These are phyloP conservation scores for Scaptomyza pallida DNA, from an alignment of 1,140 invertebrate genomes.

Conservation along the genomic window DNA sequence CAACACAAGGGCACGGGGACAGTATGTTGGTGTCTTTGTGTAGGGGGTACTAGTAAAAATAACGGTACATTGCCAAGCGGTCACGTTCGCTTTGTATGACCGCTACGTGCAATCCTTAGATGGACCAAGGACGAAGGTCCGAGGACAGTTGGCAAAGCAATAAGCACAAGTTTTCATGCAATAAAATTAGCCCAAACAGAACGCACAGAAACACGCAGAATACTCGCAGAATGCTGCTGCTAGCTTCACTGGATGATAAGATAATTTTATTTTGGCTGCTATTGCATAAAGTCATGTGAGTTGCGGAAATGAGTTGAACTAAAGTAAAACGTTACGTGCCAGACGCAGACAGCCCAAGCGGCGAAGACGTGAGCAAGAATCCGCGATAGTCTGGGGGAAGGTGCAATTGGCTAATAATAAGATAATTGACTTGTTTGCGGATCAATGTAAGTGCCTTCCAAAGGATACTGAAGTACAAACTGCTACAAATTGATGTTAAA, in stretches of 20 bases:
- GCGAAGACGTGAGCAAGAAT: neutral
- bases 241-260: constrained; percentile 70
- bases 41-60: too few relatives aligned
- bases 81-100: constrained; percentile 75
- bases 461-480: neutral
- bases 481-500: too few relatives aligned
- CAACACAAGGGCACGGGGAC: constrained; percentile 5
- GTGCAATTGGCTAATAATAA: constrained; percentile 62
- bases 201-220: constrained; percentile 13
- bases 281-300: constrained; percentile 82
- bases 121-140: constrained; percentile 3
- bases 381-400: neutral
- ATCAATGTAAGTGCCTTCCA: constrained; percentile 38
- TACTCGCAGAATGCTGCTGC: constrained; percentile 56
- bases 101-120: constrained; percentile 73
- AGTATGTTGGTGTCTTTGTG: constrained; percentile 1
- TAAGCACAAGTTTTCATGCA: constrained; percentile 78
- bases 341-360: neutral
- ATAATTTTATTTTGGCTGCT: constrained; percentile 80
- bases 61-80: constrained; percentile 57
- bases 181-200: constrained; percentile 73
- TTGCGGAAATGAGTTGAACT: constrained; percentile 77
- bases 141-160: constrained; percentile 50
- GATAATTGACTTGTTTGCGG: constrained; percentile 62
- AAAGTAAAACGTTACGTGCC: constrained; percentile 74